A percentile compares a stretch with the other conserved stretches of the same genome.
phyloP scores from a whole-genome alignment of 2,888 invertebrate genomes.

The Catocala sponsa region DNA sequence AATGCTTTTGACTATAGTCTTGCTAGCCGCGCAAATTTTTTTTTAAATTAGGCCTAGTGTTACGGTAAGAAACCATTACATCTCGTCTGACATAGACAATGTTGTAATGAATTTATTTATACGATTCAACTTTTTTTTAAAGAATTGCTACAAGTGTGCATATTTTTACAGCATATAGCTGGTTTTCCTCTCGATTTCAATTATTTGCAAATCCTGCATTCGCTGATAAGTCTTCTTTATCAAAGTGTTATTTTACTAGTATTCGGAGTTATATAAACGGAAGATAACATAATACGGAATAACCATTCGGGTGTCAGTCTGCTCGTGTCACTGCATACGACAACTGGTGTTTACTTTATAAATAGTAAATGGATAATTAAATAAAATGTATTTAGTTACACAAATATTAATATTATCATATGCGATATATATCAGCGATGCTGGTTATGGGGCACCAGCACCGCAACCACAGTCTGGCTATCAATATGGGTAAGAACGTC shows the following conservation, averaged over 20 bases:
- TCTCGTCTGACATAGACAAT: too few species aligned
- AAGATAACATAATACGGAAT: constrained; percentile 59
- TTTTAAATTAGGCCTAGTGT: too few species aligned
- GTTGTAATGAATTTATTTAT: too few species aligned
- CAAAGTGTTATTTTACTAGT: constrained; percentile 63
- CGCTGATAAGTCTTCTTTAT: constrained; percentile 57
- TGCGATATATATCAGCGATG: constrained; percentile 63
- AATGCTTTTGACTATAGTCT: too few species aligned
- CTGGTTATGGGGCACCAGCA: constrained; percentile 64
- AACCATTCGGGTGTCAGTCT: constrained; percentile 66
- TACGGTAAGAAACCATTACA: background rate
- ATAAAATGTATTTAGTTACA: constrained; percentile 63
- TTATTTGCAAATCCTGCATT: constrained; percentile 54
- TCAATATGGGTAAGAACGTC: constrained; percentile 64
- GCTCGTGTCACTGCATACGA: constrained; percentile 64
- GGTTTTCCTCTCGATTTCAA: constrained; percentile 24
- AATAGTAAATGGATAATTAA: constrained; percentile 56
- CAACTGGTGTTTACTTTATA: constrained; percentile 50
- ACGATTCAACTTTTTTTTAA: too few species aligned
- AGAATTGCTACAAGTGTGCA: background rate
- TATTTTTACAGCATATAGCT: constrained; percentile 37
- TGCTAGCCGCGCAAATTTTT: too few species aligned
- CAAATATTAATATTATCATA: constrained; percentile 65
- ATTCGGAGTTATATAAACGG: constrained; percentile 68
- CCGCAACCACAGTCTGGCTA: constrained; percentile 42